Conservation (phyloP, 2,113 vertebrate species). For the Ictalurus furcatus region DNA sequence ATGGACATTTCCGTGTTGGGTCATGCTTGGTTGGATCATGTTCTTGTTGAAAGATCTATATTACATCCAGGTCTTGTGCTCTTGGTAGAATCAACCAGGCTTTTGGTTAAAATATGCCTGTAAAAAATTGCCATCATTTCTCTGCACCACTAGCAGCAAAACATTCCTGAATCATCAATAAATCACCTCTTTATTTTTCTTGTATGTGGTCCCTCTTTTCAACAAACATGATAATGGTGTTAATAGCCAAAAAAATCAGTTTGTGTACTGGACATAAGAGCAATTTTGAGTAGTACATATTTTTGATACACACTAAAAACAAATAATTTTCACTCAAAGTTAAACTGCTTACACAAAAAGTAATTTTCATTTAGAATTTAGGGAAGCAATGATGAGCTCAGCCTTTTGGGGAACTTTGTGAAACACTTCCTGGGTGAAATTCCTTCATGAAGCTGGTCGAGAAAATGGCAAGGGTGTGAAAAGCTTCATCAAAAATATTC, state of each 20-base stretch:
- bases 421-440: too few species aligned
- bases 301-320: not conserved
- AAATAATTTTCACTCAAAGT: not conserved
- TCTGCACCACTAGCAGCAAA: not conserved
- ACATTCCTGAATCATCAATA: not conserved
- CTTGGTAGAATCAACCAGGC: not conserved
- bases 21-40: not conserved
- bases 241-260: not conserved
- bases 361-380: too few species aligned
- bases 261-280: not conserved
- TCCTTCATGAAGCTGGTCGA: not conserved
- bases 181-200: not conserved
- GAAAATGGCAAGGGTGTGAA: not conserved
- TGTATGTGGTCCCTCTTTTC: not conserved
- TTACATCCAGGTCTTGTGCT: not conserved
- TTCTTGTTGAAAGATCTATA: not conserved
- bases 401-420: too few species aligned
- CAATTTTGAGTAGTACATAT: not conserved
- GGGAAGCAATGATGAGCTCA: too few species aligned
- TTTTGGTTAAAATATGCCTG: not conserved
- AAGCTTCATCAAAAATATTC: too few species aligned
- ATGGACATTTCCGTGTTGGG: not conserved
- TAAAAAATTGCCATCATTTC: not conserved
- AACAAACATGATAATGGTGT: not conserved
- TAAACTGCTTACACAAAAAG: too few species aligned